Evolutionary conservation across 2,888 invertebrate genomes (phyloP).

Genomic region (Cynaeus angustus): DNA sequence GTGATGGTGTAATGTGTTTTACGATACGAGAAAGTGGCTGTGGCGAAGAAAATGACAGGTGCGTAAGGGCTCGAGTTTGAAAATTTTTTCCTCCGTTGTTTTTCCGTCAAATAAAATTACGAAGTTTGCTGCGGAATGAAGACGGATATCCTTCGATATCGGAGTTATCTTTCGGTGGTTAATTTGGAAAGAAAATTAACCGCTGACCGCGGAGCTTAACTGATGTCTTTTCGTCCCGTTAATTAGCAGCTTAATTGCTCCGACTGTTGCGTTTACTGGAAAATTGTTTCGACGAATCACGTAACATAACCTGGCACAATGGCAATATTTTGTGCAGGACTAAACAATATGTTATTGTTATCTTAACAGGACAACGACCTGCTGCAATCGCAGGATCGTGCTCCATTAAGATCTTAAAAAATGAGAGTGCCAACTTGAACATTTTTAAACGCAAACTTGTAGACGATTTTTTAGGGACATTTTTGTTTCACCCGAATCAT

Average conservation of each 20-base stretch:
- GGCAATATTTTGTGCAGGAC: conserved; percentile 51
- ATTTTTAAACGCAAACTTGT: conserved; percentile 8
- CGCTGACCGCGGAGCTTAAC: conserved; percentile 48
- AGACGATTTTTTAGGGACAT: background rate
- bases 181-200: conserved; percentile 48
- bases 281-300: conserved; percentile 33
- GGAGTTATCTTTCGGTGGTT: conserved; percentile 42
- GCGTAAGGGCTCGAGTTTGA: conserved; percentile 10
- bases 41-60: conserved; percentile 56
- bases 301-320: conserved; percentile 41
- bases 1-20: conserved; percentile 6
- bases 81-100: conserved; percentile 22
- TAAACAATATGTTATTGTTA: conserved; percentile 59
- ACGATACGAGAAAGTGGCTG: conserved; percentile 1
- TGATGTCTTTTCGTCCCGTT: conserved; percentile 42
- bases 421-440: conserved; percentile 9
- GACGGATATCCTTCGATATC: conserved; percentile 51
- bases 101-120: no score
- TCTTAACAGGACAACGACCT: conserved; percentile 57
- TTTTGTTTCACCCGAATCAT: no score
- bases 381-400: conserved; percentile 48
- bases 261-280: conserved; percentile 2
- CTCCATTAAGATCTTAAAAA: conserved; percentile 28
- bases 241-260: conserved; percentile 44
- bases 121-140: no score